These are phyloP conservation scores for Actinostola sp. DNA, from an alignment of 92 coral and sea anemone genomes.

Conservation along the genomic window DNA sequence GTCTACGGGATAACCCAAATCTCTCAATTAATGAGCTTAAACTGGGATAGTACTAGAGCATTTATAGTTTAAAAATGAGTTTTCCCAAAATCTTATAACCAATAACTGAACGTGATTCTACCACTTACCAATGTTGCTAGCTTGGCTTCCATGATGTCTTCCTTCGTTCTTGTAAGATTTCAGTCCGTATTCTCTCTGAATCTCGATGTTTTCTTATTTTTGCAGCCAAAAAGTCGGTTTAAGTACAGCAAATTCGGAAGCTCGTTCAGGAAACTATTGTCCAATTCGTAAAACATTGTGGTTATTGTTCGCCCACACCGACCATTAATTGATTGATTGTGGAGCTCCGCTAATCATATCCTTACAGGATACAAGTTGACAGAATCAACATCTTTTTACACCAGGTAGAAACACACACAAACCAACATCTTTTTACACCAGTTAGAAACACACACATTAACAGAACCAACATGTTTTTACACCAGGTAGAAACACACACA, in stretches of 20 bases:
- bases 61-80: background rate
- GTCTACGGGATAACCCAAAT: too few species aligned
- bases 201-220: background rate
- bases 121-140: background rate
- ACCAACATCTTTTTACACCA: too few species aligned
- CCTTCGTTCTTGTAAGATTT: background rate
- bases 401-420: too few species aligned
- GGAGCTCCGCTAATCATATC: background rate
- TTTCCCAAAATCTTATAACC: background rate
- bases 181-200: background rate
- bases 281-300: constrained; percentile 1
- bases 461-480: too few species aligned
- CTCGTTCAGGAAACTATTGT: background rate
- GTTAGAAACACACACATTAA: too few species aligned
- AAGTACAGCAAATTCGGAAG: background rate
- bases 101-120: background rate
- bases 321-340: background rate
- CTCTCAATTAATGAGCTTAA: too few species aligned
- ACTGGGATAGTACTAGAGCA: background rate
- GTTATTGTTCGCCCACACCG: constrained; percentile 2
- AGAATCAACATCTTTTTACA: background rate
- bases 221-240: background rate
- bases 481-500: too few species aligned
- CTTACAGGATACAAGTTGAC: background rate
- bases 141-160: background rate